Base-by-base conservation (phyloP, 2,888 invertebrate genomes). In the Patella pellucida region DNA sequence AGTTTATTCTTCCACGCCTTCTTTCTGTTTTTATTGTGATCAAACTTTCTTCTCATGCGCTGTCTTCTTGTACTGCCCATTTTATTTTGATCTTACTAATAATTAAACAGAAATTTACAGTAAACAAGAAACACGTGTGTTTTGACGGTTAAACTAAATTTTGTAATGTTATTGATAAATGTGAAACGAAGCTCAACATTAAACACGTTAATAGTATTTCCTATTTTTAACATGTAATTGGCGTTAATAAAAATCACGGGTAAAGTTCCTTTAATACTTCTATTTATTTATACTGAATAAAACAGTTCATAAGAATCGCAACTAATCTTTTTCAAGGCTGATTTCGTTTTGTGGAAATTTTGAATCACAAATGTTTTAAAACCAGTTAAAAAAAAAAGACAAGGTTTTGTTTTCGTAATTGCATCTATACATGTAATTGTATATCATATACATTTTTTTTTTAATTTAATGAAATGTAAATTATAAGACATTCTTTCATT, bases 1-100 rank as follows among this genome's bases (percentile, higher is more conserved):
- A 86, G 87, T 23, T 80, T 76, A 71, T 88, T 89, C 69, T 83
- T 82, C 86, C 87, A 87, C 51, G 78, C 78, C 56, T 82, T 85
- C 68, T 81, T 84, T 67, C 89, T 80, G 72, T 89, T 83, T 72
- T 78, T 84, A 41, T 83, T 82, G 75, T 89, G 88, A 69, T 86
- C 82, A 74, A 82, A 89, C 31, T 78, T 83, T 73, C 81, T 79
- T 50, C 78, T 81, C 52, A 78, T 73, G 67, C 82, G 82, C 52
- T 79, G 79, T 78, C 85, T 85, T 68, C 76, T 84, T 11, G 83
- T 82, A 79, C 85, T 85, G 5, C 85, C 85, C 86, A 86, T 86
- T 73, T 69, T 78, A 14, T 19, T 19, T 62, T 71, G 19, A 41
- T 27, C 11, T 31, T 9, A 4, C 54, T 62, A 23, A 41, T 41